Conservation (phyloP, 2,888 invertebrate genomes). For the Phorcus lineatus region DNA sequence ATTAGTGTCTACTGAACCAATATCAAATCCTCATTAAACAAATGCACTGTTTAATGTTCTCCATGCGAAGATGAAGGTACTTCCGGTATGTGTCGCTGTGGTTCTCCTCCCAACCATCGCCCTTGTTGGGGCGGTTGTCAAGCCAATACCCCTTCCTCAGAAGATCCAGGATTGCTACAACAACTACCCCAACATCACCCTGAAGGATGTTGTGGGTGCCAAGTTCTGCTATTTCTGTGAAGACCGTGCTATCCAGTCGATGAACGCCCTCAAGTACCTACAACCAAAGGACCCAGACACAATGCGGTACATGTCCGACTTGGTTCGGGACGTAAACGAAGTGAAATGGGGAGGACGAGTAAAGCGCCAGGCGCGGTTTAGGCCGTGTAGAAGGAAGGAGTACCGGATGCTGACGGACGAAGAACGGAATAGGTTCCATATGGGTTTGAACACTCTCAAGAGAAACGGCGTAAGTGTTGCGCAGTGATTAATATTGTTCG, state of each 20-base stretch:
- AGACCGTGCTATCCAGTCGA: not conserved
- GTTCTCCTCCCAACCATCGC: too few species aligned
- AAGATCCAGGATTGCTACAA: not conserved
- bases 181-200: not conserved
- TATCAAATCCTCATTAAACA: too few species aligned
- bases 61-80: too few species aligned
- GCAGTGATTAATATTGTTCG: not conserved
- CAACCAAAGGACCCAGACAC: not conserved
- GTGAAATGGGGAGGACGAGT: not conserved
- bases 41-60: too few species aligned
- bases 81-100: too few species aligned
- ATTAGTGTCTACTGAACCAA: too few species aligned
- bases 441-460: slow-evolving; percentile 55
- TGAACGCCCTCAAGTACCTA: not conserved
- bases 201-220: slow-evolving; percentile 14
- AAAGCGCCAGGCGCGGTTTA: slow-evolving; percentile 33
- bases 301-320: not conserved
- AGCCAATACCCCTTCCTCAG: not conserved
- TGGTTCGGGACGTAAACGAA: not conserved
- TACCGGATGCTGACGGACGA: slow-evolving; percentile 58
- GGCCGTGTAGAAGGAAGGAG: slow-evolving; percentile 52
- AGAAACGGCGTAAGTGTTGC: slow-evolving; percentile 53
- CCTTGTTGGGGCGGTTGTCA: too few species aligned
- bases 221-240: slow-evolving; percentile 23
- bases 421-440: slow-evolving; percentile 50